These are phyloP conservation scores for Formica selysi DNA, from an alignment of 1,140 invertebrate genomes.

Conservation along the genomic window DNA sequence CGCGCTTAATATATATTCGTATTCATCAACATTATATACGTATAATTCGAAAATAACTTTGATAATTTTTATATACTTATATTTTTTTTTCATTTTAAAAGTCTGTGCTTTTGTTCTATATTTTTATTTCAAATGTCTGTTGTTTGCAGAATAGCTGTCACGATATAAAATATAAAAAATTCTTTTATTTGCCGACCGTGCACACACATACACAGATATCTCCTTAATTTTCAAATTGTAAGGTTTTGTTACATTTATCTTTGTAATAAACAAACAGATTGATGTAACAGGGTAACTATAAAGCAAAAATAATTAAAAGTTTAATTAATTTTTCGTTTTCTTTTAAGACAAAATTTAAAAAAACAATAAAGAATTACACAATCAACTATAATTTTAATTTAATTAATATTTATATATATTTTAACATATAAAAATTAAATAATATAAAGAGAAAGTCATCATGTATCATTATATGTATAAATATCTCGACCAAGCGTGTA, in stretches of 20 bases:
- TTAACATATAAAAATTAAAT: neutral
- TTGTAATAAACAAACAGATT: constrained; percentile 4
- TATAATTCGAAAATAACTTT: neutral
- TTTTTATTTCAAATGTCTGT: constrained; percentile 11
- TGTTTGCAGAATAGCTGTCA: neutral
- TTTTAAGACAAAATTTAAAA: neutral
- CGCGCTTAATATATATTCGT: neutral
- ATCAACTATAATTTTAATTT: neutral
- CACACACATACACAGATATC: neutral
- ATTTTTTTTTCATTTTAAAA: neutral
- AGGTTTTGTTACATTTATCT: neutral
- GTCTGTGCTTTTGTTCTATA: neutral
- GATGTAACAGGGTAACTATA: neutral
- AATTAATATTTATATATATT: neutral
- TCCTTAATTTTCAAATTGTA: neutral
- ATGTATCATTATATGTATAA: neutral
- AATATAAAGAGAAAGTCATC: neutral
- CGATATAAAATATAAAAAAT: neutral
- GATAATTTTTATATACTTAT: neutral
- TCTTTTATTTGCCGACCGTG: neutral
- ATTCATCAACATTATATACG: neutral
- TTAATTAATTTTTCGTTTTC: constrained; percentile 4
- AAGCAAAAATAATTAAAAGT: neutral
- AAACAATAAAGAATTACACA: neutral
- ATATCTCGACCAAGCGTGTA: neutral